Evolutionary conservation across 2,113 vertebrate genomes (phyloP), one percentile per base, ranked within the genome.

Genomic region (Hemicordylus capensis): DNA sequence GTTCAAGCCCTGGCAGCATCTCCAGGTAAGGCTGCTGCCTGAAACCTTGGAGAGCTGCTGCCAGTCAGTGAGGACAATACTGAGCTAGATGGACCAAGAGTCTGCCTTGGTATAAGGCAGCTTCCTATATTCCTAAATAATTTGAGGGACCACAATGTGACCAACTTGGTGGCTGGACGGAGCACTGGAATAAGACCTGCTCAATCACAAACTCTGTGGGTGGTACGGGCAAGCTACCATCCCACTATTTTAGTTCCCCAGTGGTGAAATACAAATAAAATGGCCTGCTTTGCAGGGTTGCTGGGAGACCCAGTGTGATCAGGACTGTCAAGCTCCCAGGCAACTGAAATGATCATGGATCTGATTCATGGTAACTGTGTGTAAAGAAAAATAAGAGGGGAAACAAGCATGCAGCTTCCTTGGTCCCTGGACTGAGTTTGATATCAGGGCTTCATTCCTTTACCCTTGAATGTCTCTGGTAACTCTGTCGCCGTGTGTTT

Each of bases 391-490:
- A 37, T 4, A 4, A 70, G 4, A 31, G 12, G 51, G 54, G 10
- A 64, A 24, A 75, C 26, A 51, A 20, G 12, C 46, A 48, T 56
- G 48, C 22, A 28, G 26, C 24, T 85, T 82, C 8, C 2, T 1
- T 0, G 59, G 86, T 63, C 51, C 26, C 46, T 0, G 0, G 0
- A 24, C 67, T n/a, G 2, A 31, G 58, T 28, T 61, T 58, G 64
- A 37, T 54, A 73, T 31, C 76, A 31, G 48, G 51, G 19, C 6
- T 34, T 78, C 24, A 24, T 84, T 46, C 7, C 11, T 26, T 4
- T 48, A 7, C 69, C 72, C 87, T 66, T 75, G 84, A 31, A 90
- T 24, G n/a, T 15, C 24, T 42, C 69, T 46, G 46, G 26, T 54
- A 17, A 9, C 61, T 81, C 76, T 69, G 42, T 61, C 56, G 3